Percentiles rank a stretch among this genome's conserved stretches.
Evolutionary conservation across 2,113 vertebrate species (phyloP).

Genomic region (Misgurnus anguillicaudatus): DNA sequence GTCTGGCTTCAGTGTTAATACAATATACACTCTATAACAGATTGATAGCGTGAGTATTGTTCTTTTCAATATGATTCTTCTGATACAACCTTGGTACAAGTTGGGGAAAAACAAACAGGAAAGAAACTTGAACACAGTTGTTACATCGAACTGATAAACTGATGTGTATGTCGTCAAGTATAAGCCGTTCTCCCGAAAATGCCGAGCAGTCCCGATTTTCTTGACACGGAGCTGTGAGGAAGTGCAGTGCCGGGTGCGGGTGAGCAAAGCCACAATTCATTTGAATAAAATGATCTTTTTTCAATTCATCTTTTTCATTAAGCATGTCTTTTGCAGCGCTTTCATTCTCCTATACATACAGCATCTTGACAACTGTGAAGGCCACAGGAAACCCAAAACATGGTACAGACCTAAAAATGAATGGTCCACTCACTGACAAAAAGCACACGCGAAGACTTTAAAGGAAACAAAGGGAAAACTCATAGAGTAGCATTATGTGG

Average conservation of each 20-base stretch:
- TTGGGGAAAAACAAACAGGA: constrained; percentile 72
- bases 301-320: constrained; percentile 56
- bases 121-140: constrained; percentile 83
- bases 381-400: constrained; percentile 73
- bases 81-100: constrained; percentile 89
- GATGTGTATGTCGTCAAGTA: constrained; percentile 81
- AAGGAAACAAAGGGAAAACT: constrained; percentile 73
- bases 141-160: constrained; percentile 82
- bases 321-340: constrained; percentile 61
- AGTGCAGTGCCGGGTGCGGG: constrained; percentile 75
- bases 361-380: constrained; percentile 77
- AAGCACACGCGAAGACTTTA: constrained; percentile 83
- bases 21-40: constrained; percentile 98
- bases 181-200: constrained; percentile 73
- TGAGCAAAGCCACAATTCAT: constrained; percentile 81
- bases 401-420: constrained; percentile 78
- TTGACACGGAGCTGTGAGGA: constrained; percentile 76
- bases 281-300: constrained; percentile 76
- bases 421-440: constrained; percentile 86
- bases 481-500: constrained; percentile 77
- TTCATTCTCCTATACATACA: constrained; percentile 75
- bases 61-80: constrained; percentile 89
- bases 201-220: constrained; percentile 77
- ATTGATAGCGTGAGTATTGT: constrained; percentile 94
- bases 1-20: constrained; percentile 99